Percentiles rank a stretch among this genome's conserved stretches.
Conservation (phyloP, 2,113 vertebrate species). For the Platysteira castanea region DNA sequence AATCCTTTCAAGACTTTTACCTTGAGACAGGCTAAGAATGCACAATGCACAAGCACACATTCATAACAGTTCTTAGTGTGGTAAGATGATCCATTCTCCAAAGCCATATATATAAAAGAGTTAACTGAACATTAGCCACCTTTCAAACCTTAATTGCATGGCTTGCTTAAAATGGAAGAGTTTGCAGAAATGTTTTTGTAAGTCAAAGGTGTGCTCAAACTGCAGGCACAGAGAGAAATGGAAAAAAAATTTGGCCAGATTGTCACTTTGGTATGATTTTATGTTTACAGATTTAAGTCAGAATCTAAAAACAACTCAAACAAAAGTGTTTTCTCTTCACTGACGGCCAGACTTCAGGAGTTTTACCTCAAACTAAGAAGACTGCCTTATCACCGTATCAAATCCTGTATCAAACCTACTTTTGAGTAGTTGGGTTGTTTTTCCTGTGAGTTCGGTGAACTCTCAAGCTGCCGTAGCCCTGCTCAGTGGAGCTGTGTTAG, state of each 20-base stretch:
- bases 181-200: background rate
- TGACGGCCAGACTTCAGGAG: background rate
- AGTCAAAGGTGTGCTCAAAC: background rate
- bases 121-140: background rate
- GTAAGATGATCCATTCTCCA: background rate
- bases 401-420: background rate
- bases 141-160: background rate
- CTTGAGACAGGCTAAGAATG: background rate
- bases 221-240: background rate
- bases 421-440: background rate
- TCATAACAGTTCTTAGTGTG: background rate
- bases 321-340: background rate
- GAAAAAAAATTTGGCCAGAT: background rate
- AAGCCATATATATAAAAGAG: background rate
- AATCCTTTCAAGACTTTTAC: conserved; percentile 15
- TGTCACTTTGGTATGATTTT: background rate
- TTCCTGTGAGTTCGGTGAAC: background rate
- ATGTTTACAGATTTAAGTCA: background rate
- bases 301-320: background rate
- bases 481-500: background rate
- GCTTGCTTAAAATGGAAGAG: background rate
- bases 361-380: background rate
- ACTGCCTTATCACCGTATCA: accelerated
- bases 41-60: background rate
- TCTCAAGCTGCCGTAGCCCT: background rate